phyloP scores from a whole-genome alignment of 2,113 vertebrate genomes.

The Pleuronectes platessa region DNA sequence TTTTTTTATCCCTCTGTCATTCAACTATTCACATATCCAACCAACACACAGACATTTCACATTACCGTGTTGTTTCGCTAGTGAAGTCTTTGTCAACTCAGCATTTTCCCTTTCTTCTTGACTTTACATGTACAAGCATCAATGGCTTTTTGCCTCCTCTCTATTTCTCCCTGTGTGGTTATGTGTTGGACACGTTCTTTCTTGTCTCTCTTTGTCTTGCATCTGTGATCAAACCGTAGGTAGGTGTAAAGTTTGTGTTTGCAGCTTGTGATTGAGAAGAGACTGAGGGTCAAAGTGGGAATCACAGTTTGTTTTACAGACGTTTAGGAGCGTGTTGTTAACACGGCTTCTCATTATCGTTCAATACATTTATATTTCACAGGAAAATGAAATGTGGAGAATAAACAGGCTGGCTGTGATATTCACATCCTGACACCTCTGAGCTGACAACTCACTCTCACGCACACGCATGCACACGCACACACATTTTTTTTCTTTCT shows the following conservation, averaged over 20 bases:
- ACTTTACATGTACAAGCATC: not conserved
- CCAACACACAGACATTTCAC: not conserved
- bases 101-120: not conserved
- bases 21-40: not conserved
- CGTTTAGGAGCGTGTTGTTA: slow-evolving; percentile 31
- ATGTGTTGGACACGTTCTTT: slow-evolving; percentile 15
- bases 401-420: slow-evolving; percentile 37
- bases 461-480: not conserved
- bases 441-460: slow-evolving; percentile 35
- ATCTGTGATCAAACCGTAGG: not conserved
- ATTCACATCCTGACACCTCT: slow-evolving; percentile 34
- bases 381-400: slow-evolving; percentile 39
- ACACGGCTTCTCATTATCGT: slow-evolving; percentile 25
- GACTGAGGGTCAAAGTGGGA: slow-evolving; percentile 39
- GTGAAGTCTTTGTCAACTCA: not conserved
- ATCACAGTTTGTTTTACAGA: slow-evolving; percentile 29
- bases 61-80: not conserved
- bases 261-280: slow-evolving; percentile 19
- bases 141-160: slow-evolving; percentile 24
- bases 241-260: slow-evolving; percentile 17
- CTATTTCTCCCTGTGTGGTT: not conserved
- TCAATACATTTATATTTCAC: slow-evolving; percentile 34
- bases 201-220: slow-evolving; percentile 10
- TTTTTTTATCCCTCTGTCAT: not conserved
- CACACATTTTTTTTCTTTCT: not conserved